Evolutionary conservation across 2,113 vertebrate genomes (phyloP).

Genomic region (Triplophysa siluroides): DNA sequence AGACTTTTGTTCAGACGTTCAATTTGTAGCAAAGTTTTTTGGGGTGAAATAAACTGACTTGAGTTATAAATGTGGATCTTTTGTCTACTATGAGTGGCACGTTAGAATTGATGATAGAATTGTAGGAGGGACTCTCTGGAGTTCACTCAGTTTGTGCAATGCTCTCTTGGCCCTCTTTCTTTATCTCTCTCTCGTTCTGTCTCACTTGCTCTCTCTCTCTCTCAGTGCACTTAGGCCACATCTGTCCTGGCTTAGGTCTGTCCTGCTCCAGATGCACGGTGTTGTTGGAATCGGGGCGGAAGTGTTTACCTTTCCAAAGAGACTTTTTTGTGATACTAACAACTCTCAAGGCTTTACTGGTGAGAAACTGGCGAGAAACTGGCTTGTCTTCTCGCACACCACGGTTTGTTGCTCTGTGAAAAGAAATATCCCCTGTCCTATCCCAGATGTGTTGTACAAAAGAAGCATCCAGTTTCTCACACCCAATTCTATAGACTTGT

Average conservation of each 20-base stretch:
- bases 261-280: conserved; percentile 64
- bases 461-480: background rate
- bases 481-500: background rate
- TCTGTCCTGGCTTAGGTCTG: conserved; percentile 67
- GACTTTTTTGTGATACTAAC: conserved; percentile 39
- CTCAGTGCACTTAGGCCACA: conserved; percentile 55
- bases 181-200: conserved; percentile 49
- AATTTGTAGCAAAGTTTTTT: background rate
- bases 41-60: background rate
- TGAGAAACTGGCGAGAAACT: background rate
- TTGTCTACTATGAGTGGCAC: background rate
- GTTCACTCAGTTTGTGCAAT: conserved; percentile 38
- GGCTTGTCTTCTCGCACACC: conserved; percentile 7
- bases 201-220: conserved; percentile 53
- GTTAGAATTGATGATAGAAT: background rate
- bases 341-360: conserved; percentile 9
- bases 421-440: conserved; percentile 6
- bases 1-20: background rate
- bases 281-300: conserved; percentile 67
- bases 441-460: background rate
- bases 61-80: conserved; percentile 17
- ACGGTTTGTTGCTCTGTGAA: background rate
- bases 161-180: conserved; percentile 10
- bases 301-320: conserved; percentile 68
- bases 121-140: conserved; percentile 5